Evolutionary conservation across 2,113 vertebrate genomes (phyloP), one percentile per base, ranked within the genome.

Genomic region (Rousettus leschenaultii): DNA sequence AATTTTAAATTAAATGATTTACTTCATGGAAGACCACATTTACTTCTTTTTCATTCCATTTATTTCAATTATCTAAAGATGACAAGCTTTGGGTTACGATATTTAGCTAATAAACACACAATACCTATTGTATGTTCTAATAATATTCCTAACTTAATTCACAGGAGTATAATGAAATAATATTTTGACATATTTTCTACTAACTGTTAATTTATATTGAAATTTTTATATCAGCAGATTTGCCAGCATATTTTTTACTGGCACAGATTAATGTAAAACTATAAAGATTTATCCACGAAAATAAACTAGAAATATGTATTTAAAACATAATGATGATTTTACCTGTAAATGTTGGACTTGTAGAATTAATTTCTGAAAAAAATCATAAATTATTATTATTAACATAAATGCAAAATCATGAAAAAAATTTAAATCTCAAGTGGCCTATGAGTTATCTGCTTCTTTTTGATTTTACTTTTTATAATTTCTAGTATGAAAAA

Each of bases 271-370:
- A 45, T 43, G 6, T 48, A 6, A 90, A 92, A 83, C 1, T 73
- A 33, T 45, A 94, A 70, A 61, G 15, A 35, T 38, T 73, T 63
- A 82, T 18, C 19, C 28, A 88, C 7, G 15, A 16, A 73, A 48
- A 91, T 45, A 57, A 75, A 83, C 12, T 12, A 75, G 19, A 92
- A 53, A 96, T 84, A 78, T 0, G 80, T 13, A 51, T 53, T 43
- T 45, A 61, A 97, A 85, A 77, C 8, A 85, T 22, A 75, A 65
- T n/a, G 15, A 84, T 28, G 6, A 51, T 30, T 84, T 97, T 97
- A 97, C 96, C 97, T 98, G 92, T 43, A 61, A 66, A 35, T 77
- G 97, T 96, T 70, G 94, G 59, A 93, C 95, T 97, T 48, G 55
- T 51, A 57, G 84, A 22, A 70, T 7, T 0, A 48, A 6, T 71